Base-by-base conservation (phyloP, 2,797 vertebrate genomes). In the Ambastaia sidthimunki region DNA sequence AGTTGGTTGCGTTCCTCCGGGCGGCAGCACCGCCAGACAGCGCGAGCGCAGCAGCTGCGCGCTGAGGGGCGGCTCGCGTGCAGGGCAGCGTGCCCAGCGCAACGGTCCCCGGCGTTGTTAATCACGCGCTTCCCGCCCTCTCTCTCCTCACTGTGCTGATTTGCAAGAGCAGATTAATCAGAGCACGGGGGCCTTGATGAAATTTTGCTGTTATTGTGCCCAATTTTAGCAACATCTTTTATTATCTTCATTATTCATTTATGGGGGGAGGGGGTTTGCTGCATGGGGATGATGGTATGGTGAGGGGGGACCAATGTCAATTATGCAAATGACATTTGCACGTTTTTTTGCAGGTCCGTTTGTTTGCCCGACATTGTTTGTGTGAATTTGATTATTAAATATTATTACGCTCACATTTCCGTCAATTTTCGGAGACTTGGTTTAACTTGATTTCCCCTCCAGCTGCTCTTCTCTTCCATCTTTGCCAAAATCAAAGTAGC, bases 211-310 rank as follows among this genome's bases (percentile, higher is more conserved):
- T 99, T 98, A 97, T 99, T 98, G 98, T 97, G 96, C 96, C 95
- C 96, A 96, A 96, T 98, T 98, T 98, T 98, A 98, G 96, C 96
- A 98, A 97, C 96, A 97, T 98, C 96, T 98, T 97, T 98, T 98
- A 98, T 98, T 97, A 97, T 98, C 96, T 97, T 97, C 98, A 99
- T 98, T 97, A 97, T 95, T 98, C 97, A 98, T 97, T 97, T 97
- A 94, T 94, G 93, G 95, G 83, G 34, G 82, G 88, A 76, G 80
- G 77, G 80, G 67, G 71, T 67, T 34, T 76, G 72, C 63, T 79
- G 82, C 80, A 74, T 52, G 74, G 78, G 78, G 16, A 74, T 23
- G 73, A 73, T 19, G 63, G 76, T 83, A 25, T 84, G 55, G 59
- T 74, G 62, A 69, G 78, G 79, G 72, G 85, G 95, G 93, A 92